Base-by-base conservation (phyloP, 2,113 vertebrate species). In the Nicator chloris region DNA sequence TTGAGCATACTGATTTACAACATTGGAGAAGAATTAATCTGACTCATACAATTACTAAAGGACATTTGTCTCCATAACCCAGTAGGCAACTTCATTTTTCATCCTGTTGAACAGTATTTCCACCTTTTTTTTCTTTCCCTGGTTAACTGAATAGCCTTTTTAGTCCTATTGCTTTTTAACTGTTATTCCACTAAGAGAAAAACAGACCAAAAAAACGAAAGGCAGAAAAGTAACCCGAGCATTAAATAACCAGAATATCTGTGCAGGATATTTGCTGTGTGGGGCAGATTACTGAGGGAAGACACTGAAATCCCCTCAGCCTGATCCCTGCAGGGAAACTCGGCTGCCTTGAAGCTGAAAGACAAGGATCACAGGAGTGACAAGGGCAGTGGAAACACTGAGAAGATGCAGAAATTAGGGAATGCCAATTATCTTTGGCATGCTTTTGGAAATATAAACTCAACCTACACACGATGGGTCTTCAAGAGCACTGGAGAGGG, bases 11-110 rank as follows among this genome's bases (percentile, higher is more conserved):
- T 73, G 44, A 80, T 80, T 93, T 91, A 71, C 37, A 90, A 19
- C 22, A 63, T 0, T 80, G 68, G 90, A 93, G 64, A 95, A 91
- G 7, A 92, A 96, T 95, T 95, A 80, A 94, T 86, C 79, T 95
- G 90, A 93, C 93, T 95, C 78, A 70, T 28, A 56, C 66, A 70
- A 91, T 92, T 92, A 91, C 84, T 70, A 42, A 40, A 44, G 82
- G 37, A 71, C 44, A 83, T 95, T 92, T 81, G 49, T 83, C 94
- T 94, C 85, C 79, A 86, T 86, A 95, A 86, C 8, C 17, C 88
- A 83, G 59, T 44, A 88, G 79, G 47, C 79, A 93, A 82, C 75
- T 90, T 31, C 85, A 82, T 94, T 93, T 96, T 94, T 95, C 75
- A 96, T 85, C 64, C 84, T 44, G 50, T 19, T 90, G 26, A 80